Evolutionary conservation across 2,113 vertebrate genomes (phyloP).

Genomic region (Pseudolaguvia tuberculata): DNA sequence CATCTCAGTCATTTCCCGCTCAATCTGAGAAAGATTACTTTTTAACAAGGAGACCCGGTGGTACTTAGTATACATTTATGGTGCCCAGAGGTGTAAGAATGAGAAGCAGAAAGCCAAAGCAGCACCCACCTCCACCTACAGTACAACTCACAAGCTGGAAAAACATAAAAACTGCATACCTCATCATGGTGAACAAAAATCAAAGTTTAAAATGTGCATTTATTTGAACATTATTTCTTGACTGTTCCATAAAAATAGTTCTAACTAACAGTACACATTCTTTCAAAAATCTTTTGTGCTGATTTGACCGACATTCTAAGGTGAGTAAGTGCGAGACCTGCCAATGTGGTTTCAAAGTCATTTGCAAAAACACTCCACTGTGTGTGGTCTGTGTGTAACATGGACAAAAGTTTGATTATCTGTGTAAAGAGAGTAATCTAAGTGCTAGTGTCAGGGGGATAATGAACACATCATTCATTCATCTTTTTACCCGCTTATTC

Average conservation of each 20-base stretch:
- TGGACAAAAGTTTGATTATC: not conserved
- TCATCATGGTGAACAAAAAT: constrained; percentile 15
- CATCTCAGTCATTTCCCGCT: constrained; percentile 30
- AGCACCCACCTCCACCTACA: not conserved
- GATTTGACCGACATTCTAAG: not conserved
- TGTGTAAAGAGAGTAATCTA: not conserved
- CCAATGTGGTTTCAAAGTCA: not conserved
- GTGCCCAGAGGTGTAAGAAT: constrained; percentile 19
- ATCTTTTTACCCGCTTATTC: too few relatives aligned
- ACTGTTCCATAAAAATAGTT: not conserved
- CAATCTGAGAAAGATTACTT: constrained; percentile 10
- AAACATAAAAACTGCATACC: constrained; percentile 38
- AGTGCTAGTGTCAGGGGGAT: not conserved
- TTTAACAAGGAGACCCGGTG: constrained; percentile 2
- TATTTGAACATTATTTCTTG: constrained; percentile 11
- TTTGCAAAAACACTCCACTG: not conserved
- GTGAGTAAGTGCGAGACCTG: not conserved
- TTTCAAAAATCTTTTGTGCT: constrained; percentile 3
- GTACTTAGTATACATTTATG: constrained; percentile 30
- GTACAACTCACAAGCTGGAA: constrained; percentile 22
- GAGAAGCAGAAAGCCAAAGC: not conserved
- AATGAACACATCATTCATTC: too few relatives aligned
- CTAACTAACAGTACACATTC: not conserved
- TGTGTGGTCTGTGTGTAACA: not conserved
- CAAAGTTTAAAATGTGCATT: constrained; percentile 12